These are phyloP conservation scores for Brachionus angularis DNA, from an alignment of 1,140 invertebrate species.

Conservation along the genomic window DNA sequence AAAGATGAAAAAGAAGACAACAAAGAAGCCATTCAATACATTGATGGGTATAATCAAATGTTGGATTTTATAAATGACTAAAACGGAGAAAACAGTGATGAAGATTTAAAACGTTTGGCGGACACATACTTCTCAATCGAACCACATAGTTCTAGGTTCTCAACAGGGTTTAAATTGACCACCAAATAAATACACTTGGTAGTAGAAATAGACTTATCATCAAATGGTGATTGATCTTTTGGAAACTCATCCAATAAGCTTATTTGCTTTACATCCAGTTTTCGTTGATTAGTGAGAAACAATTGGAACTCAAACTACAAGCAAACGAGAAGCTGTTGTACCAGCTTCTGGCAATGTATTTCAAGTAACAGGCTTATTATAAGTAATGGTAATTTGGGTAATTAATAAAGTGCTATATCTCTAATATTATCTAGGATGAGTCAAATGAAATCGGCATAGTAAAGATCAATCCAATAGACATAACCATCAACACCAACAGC, in stretches of 20 bases:
- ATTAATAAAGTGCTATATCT: conserved; percentile 50
- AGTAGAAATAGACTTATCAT: conserved; percentile 7
- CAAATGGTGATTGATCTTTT: conserved; percentile 53
- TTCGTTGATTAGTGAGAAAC: conserved; percentile 55
- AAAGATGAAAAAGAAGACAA: conserved; percentile 55
- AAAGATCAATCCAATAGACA: conserved; percentile 52
- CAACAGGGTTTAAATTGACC: background rate
- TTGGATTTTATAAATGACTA: conserved; percentile 48
- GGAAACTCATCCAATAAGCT: conserved; percentile 60
- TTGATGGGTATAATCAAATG: conserved; percentile 40
- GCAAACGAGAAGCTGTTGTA: background rate
- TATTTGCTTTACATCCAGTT: conserved; percentile 58
- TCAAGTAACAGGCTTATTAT: conserved; percentile 47
- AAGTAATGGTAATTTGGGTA: conserved; percentile 48
- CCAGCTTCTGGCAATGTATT: background rate
- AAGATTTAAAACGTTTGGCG: conserved; percentile 28
- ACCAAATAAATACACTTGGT: background rate
- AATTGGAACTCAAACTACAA: conserved; percentile 43
- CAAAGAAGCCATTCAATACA: conserved; percentile 7
- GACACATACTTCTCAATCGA: background rate
- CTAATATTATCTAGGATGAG: conserved; percentile 53
- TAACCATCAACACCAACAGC: conserved; percentile 11
- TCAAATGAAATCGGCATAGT: conserved; percentile 50
- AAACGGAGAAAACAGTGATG: conserved; percentile 54
- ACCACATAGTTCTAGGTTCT: background rate